Percentiles rank a stretch among this genome's conserved stretches.
phyloP scores from a whole-genome alignment of 2,113 vertebrate genomes.

The Chiloscyllium plagiosum region DNA sequence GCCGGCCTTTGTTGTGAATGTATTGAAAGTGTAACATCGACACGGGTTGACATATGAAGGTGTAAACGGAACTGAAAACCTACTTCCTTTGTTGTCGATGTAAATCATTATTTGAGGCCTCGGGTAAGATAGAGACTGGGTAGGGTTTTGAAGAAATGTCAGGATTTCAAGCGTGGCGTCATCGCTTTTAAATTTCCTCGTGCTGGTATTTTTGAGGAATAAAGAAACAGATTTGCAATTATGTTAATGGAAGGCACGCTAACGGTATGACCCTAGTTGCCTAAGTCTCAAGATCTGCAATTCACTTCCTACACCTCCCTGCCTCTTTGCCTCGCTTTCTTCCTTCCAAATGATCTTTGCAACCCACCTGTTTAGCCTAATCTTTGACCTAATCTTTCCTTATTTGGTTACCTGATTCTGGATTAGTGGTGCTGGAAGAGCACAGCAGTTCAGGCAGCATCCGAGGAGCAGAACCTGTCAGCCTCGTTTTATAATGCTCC shows the following conservation, averaged over 20 bases:
- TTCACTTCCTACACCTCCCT: too few relatives aligned
- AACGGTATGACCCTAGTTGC: background rate
- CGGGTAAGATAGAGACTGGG: background rate
- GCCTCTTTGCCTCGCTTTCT: background rate
- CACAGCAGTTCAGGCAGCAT: too few relatives aligned
- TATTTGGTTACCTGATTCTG: too few relatives aligned
- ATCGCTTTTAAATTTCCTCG: background rate
- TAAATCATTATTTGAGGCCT: background rate
- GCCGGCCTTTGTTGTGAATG: background rate
- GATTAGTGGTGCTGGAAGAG: too few relatives aligned
- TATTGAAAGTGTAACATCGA: background rate
- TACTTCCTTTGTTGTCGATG: background rate
- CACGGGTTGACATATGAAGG: background rate
- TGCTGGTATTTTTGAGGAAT: background rate
- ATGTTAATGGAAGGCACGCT: background rate
- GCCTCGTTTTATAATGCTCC: background rate
- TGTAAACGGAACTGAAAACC: background rate
- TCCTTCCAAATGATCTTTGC: background rate
- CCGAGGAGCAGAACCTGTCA: too few relatives aligned
- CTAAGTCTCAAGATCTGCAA: background rate
- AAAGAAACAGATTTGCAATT: background rate
- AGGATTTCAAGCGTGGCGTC: background rate
- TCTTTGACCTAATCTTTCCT: background rate
- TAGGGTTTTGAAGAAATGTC: background rate
- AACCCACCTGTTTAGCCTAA: background rate